Evolutionary conservation across 1,140 invertebrate genomes (phyloP).

Genomic region (Theocolax elegans): DNA sequence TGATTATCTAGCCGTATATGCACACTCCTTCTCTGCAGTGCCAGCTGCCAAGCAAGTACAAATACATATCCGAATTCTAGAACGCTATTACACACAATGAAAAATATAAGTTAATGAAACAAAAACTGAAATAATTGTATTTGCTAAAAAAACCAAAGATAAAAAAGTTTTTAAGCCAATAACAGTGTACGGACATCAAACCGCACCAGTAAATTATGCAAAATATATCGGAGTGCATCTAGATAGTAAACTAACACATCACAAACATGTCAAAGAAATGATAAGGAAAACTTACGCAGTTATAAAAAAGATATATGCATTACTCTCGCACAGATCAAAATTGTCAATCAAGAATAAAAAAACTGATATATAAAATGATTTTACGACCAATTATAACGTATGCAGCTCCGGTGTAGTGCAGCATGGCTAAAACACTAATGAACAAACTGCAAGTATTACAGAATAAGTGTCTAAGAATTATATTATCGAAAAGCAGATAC

Average conservation of each 20-base stretch:
- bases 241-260: not conserved
- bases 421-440: not conserved
- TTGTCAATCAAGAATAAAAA: constrained; percentile 8
- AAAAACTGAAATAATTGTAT: constrained; percentile 10
- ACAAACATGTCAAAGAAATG: no score
- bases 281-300: no score
- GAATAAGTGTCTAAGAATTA: not conserved
- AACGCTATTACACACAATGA: not conserved
- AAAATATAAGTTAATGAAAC: not conserved
- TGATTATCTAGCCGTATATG: not conserved
- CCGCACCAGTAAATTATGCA: constrained; percentile 26
- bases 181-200: not conserved
- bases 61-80: not conserved
- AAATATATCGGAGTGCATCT: not conserved
- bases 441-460: constrained; percentile 19
- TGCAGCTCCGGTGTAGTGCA: constrained; percentile 24
- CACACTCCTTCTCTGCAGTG: no score
- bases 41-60: not conserved
- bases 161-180: not conserved
- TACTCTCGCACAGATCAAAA: not conserved
- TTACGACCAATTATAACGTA: constrained; percentile 15
- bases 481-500: not conserved
- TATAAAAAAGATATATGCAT: not conserved
- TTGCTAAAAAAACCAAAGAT: not conserved
- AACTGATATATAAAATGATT: constrained; percentile 25